phyloP scores from a whole-genome alignment of 2,113 vertebrate species.

The Actenoides lindsayi region DNA sequence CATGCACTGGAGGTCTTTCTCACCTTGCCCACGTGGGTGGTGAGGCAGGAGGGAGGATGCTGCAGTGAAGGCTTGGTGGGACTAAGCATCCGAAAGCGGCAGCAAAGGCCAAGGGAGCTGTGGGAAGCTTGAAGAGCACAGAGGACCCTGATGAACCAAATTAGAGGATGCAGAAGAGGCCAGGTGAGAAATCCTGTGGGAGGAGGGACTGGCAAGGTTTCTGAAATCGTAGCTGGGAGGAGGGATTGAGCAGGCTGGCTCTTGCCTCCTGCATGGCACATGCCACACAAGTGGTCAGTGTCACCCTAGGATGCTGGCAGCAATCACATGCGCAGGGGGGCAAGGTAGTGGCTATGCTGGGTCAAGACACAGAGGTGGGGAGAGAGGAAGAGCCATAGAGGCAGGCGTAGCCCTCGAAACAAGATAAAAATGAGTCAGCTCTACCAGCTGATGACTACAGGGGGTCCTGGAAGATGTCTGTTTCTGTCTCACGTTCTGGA shows the following conservation, averaged over 20 bases:
- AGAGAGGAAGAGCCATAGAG: neutral
- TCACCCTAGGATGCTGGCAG: rapidly evolving
- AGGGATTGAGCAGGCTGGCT: neutral
- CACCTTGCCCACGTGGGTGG: neutral
- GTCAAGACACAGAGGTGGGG: neutral
- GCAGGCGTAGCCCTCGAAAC: neutral
- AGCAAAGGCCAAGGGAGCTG: neutral
- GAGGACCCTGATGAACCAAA: neutral
- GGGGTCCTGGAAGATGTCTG: conserved; percentile 31
- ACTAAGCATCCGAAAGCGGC: neutral
- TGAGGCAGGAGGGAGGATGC: neutral
- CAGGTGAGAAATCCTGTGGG: neutral
- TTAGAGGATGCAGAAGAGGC: neutral
- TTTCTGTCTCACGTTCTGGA: conserved; percentile 34
- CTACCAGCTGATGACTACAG: neutral
- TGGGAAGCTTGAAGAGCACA: neutral
- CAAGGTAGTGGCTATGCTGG: neutral
- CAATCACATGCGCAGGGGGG: neutral
- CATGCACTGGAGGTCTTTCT: neutral
- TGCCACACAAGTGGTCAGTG: neutral
- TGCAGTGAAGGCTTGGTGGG: neutral
- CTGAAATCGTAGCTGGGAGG: neutral
- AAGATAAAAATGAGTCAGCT: conserved; percentile 25
- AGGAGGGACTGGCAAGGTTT: neutral
- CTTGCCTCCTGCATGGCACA: neutral